These are phyloP conservation scores for Cyclura pinguis DNA, from an alignment of 2,797 vertebrate species.

Conservation along the genomic window DNA sequence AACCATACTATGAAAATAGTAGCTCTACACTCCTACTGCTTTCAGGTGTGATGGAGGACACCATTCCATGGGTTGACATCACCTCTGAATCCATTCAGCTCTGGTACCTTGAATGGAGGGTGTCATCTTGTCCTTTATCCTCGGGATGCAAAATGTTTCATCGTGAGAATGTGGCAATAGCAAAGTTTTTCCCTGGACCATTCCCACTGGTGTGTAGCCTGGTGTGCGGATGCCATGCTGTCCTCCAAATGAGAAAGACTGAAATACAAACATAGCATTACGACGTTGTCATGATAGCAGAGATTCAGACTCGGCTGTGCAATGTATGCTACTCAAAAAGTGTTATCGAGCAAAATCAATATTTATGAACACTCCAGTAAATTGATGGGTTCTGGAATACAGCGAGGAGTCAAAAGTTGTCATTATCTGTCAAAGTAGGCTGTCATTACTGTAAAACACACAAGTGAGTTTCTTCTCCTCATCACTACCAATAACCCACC, in stretches of 20 bases:
- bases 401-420: neutral
- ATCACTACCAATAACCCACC: neutral
- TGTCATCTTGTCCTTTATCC: too few relatives aligned
- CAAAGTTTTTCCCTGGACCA: too few relatives aligned
- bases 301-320: neutral
- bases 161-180: too few relatives aligned
- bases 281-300: neutral
- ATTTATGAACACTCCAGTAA: constrained; percentile 23
- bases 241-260: neutral
- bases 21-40: too few relatives aligned
- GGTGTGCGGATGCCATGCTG: neutral
- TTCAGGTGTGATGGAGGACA: neutral
- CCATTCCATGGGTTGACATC: neutral
- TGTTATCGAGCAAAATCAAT: constrained; percentile 6
- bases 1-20: too few relatives aligned
- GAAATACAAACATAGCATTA: neutral
- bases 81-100: neutral
- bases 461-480: neutral
- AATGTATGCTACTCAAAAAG: neutral
- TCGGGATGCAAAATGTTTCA: too few relatives aligned
- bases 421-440: constrained; percentile 2
- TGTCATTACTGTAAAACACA: neutral
- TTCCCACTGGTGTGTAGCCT: neutral
- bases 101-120: neutral
- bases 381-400: constrained; percentile 8